A percentile compares a stretch with the other conserved stretches of the same genome.
phyloP scores from a whole-genome alignment of 2,797 vertebrate species.

The Lutjanus campechanus region DNA sequence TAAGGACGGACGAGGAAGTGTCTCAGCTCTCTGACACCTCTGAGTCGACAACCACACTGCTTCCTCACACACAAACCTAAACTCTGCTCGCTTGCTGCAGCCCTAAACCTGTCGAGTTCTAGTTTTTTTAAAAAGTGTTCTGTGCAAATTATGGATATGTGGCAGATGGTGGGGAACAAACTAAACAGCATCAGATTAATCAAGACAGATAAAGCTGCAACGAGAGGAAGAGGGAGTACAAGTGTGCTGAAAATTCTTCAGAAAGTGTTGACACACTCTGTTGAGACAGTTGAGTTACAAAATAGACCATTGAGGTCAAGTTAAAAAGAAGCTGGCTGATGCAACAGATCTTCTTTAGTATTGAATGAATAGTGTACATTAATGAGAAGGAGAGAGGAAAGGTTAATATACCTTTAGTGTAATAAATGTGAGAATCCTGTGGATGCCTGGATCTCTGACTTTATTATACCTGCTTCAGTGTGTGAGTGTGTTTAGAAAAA shows the following conservation, averaged over 20 bases:
- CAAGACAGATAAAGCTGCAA: neutral
- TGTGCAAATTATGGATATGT: neutral
- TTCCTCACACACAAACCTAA: slow-evolving; percentile 72
- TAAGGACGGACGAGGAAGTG: slow-evolving; percentile 72
- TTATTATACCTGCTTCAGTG: too few species aligned
- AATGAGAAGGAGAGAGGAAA: neutral
- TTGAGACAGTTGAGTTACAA: slow-evolving; percentile 67
- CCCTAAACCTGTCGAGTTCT: neutral
- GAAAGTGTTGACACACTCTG: slow-evolving; percentile 71
- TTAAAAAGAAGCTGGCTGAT: slow-evolving; percentile 42
- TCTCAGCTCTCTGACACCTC: slow-evolving; percentile 44
- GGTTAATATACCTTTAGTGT: neutral
- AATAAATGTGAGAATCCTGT: neutral
- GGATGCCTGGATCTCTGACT: too few species aligned
- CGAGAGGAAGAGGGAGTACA: slow-evolving; percentile 40
- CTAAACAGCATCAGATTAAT: neutral
- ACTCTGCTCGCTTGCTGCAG: slow-evolving; percentile 8
- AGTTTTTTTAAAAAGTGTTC: neutral
- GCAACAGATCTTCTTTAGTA: slow-evolving; percentile 22
- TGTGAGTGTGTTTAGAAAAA: too few species aligned
- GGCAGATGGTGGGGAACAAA: neutral
- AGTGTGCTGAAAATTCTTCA: slow-evolving; percentile 66
- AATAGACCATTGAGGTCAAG: slow-evolving; percentile 40
- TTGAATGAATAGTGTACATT: neutral
- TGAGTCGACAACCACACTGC: slow-evolving; percentile 66